These are phyloP conservation scores for Heliornis fulica DNA, from an alignment of 2,113 vertebrate genomes.

Conservation along the genomic window DNA sequence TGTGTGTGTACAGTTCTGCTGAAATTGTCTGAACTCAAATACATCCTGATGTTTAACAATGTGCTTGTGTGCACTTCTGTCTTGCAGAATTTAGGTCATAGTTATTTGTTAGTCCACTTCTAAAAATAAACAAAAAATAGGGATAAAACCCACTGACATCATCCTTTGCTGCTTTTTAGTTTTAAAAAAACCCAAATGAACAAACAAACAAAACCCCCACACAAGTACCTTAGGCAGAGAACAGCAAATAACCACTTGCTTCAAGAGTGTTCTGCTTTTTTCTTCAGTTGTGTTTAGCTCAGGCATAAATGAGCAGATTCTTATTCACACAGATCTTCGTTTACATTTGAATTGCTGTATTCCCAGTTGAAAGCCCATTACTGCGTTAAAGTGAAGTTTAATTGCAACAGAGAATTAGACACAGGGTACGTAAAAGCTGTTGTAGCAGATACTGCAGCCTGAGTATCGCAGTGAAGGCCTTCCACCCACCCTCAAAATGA, in stretches of 20 bases:
- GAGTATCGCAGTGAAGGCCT: neutral
- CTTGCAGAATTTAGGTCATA: conserved; percentile 55
- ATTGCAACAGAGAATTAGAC: neutral
- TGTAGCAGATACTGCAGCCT: neutral
- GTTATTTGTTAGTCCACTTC: neutral
- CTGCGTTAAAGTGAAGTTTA: neutral
- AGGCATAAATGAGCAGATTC: neutral
- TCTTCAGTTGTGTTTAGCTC: neutral
- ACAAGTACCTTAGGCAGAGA: neutral
- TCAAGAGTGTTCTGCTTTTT: neutral
- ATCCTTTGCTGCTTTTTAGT: neutral
- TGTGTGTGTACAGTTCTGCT: conserved; percentile 7
- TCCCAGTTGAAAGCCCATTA: neutral
- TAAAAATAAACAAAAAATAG: conserved; percentile 41
- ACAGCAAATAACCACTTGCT: neutral
- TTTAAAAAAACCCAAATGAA: neutral
- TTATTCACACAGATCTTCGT: neutral
- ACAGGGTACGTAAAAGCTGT: neutral
- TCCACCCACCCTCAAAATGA: neutral
- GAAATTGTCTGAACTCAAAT: neutral
- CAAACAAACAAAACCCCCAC: too few relatives aligned
- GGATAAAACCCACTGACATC: conserved; percentile 10
- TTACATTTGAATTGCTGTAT: neutral
- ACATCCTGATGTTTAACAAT: neutral
- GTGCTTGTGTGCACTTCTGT: conserved; percentile 16